Evolutionary conservation across 2,797 vertebrate genomes (phyloP), one percentile per base, ranked within the genome.

Genomic region (Luscinia megarhynchos): DNA sequence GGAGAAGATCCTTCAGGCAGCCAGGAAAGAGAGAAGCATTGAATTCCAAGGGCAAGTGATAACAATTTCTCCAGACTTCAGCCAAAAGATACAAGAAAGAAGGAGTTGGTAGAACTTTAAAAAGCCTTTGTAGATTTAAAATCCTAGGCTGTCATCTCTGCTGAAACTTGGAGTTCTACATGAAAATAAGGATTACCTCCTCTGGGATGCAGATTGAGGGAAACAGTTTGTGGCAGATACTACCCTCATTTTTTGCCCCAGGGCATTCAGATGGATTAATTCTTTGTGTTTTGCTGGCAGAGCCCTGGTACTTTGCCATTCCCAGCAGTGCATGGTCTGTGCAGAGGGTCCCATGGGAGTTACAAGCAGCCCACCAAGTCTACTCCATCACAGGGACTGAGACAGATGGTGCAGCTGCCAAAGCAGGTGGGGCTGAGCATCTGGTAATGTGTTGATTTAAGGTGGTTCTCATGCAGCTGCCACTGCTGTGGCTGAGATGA

Each of bases 31-130:
- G 93, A 96, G 94, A 95, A 90, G 64, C 90, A 84, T 80, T 96
- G 92, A 91, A 96, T 97, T 96, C 96, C 95, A 97, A 96, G 96
- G 95, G 93, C 95, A 96, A 96, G 89, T 48, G 90, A 96, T 96
- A 97, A 97, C 68, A 90, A 95, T 96, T 97, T 97, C 90, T 97
- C 94, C 95, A 95, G 78, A 95, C 87, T 97, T 95, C 93, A 95
- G 91, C 96, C 92, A 95, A 96, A 94, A 96, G 84, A 95, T 92
- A 90, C 46, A 79, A 92, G 89, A 91, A 87, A 91, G 89, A 86
- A 91, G 69, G 64, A 91, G 92, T 41, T 83, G 82, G 92, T 93
- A 86, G 94, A 96, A 96, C 81, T 96, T 96, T 94, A 87, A 94
- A 95, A 94, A 94, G 40, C 83, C 87, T 94, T 94, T 92, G 87